Conservation (phyloP, 2,888 invertebrate species). For the Dryococelus australis region DNA sequence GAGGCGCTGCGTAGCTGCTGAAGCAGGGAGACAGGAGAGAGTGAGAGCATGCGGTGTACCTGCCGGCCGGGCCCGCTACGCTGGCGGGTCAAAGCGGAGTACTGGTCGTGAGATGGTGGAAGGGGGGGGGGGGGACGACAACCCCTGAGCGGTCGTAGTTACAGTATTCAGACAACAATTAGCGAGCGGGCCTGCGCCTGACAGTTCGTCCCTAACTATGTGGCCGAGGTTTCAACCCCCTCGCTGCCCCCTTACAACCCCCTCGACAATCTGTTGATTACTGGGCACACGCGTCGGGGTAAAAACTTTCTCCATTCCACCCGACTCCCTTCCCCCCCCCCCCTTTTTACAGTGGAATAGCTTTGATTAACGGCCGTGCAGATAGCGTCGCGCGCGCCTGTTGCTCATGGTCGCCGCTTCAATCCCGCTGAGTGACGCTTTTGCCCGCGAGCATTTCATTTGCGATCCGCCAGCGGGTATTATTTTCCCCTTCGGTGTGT, state of each 20-base stretch:
- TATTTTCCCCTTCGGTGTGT: too few relatives aligned
- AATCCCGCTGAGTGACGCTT: neutral
- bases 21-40: neutral
- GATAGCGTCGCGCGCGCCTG: too few relatives aligned
- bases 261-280: constrained; percentile 16
- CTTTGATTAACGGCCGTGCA: constrained; percentile 4
- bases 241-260: neutral
- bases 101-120: neutral
- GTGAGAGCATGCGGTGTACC: neutral
- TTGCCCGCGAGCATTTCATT: too few relatives aligned
- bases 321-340: neutral
- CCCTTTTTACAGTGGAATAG: neutral
- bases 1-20: too few relatives aligned
- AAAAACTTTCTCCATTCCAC: neutral
- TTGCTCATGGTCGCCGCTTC: neutral
- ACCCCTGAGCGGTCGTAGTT: neutral
- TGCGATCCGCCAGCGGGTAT: too few relatives aligned
- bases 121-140: neutral
- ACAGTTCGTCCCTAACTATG: constrained; percentile 3
- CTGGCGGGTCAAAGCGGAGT: neutral
- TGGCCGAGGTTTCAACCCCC: neutral
- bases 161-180: constrained; percentile 16
- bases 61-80: neutral
- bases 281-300: neutral
- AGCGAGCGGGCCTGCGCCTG: neutral